These are phyloP conservation scores for Cyanoramphus novaezelandiae DNA, from an alignment of 2,113 vertebrate species.

Conservation along the genomic window DNA sequence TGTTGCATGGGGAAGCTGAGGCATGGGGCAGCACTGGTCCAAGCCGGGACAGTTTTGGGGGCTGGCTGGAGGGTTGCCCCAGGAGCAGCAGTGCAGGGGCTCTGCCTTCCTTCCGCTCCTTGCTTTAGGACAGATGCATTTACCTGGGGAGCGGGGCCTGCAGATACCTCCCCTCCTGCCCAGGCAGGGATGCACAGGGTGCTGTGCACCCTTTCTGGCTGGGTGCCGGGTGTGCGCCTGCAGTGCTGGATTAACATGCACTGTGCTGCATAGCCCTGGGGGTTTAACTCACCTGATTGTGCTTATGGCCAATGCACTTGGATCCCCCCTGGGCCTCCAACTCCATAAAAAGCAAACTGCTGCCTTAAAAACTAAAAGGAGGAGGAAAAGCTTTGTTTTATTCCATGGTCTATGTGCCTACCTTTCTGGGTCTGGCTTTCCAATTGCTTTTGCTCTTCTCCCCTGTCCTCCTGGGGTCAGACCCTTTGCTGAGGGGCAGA, in stretches of 20 bases:
- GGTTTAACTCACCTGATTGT: background rate
- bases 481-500: background rate
- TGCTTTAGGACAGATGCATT: background rate
- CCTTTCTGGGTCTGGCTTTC: background rate
- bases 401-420: fast-evolving
- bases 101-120: fast-evolving
- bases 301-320: background rate
- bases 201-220: background rate
- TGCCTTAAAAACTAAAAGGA: background rate
- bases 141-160: background rate
- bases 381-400: background rate
- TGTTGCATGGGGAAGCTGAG: background rate
- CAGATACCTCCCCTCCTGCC: fast-evolving
- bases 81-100: fast-evolving
- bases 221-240: background rate
- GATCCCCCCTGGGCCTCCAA: background rate
- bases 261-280: fast-evolving
- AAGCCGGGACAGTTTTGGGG: background rate
- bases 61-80: fast-evolving
- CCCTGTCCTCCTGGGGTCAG: background rate
- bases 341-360: background rate
- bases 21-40: background rate
- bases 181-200: background rate
- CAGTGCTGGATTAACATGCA: background rate
- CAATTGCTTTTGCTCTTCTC: background rate